Conservation (phyloP, 2,888 invertebrate genomes). For the Anorthoa munda region DNA sequence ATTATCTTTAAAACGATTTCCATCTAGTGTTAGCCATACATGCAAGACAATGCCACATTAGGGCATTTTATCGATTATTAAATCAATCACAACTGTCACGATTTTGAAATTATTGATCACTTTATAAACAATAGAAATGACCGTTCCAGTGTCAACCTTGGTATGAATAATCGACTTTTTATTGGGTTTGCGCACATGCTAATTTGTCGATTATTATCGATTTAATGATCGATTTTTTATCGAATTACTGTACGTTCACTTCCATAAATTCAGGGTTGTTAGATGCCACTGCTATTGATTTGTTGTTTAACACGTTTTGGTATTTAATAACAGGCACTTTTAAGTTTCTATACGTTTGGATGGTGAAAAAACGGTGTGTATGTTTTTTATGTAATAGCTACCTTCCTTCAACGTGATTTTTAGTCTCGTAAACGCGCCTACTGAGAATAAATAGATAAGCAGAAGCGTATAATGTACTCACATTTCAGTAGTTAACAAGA, state of each 20-base stretch:
- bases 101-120: constrained; percentile 38
- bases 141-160: constrained; percentile 50
- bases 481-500: too few relatives aligned
- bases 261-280: constrained; percentile 44
- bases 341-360: neutral
- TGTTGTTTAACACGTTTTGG: neutral
- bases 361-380: too few relatives aligned
- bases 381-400: neutral
- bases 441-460: too few relatives aligned
- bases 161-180: constrained; percentile 55
- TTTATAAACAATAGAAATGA: constrained; percentile 43
- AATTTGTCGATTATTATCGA: constrained; percentile 52
- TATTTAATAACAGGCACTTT: neutral
- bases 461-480: too few relatives aligned
- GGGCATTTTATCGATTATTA: constrained; percentile 33
- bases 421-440: too few relatives aligned
- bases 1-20: constrained; percentile 18
- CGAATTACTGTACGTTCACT: constrained; percentile 49
- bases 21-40: constrained; percentile 20
- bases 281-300: neutral
- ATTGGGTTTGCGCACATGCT: constrained; percentile 44
- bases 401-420: neutral
- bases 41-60: constrained; percentile 42
- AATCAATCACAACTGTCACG: constrained; percentile 50
- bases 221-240: constrained; percentile 46